Evolutionary conservation across 2,888 invertebrate genomes (phyloP), one percentile per base, ranked within the genome.

Genomic region (Eilema depressum): DNA sequence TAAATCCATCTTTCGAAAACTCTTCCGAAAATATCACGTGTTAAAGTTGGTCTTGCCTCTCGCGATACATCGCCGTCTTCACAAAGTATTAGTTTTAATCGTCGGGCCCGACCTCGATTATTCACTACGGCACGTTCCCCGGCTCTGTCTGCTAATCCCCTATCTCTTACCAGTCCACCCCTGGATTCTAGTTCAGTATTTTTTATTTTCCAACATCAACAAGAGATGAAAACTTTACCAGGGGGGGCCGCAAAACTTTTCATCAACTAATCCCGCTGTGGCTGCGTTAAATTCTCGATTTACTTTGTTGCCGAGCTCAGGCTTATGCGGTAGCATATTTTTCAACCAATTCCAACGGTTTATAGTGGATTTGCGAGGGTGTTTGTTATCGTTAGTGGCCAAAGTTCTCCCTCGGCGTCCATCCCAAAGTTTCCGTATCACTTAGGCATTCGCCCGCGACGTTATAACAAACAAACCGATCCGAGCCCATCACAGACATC

Each of bases 251-350:
- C 79, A 84, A 91, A 87, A 93, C 88, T 93, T 94, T 89, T 88
- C 91, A 88, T 86, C 86, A 86, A 88, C 91, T 94, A 95, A 95
- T 94, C 94, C 93, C 86, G 84, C 83, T 84, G 89, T 87, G 86
- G 87, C 86, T 85, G 88, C 89, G 90, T 89, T 92, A 93, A 93
- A 94, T 92, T 93, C 93, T 82, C 92, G 88, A 91, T 94, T 92
- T 93, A 94, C 92, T 93, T 90, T 91, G 92, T 91, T 88, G 88
- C 90, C 81, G 87, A 90, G 89, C 87, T 87, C 83, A 76, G 89
- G 91, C 90, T 93, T 92, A 91, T 87, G 85, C 84, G 86, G 86
- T 83, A 90, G 90, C 91, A 92, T 93, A 94, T 94, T 94, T 94
- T 94, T 93, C 91, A 89, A 86, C 85, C 91, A 86, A 88, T 89